Evolutionary conservation across 23 tunicate species (phyloP), one percentile per base, ranked within the genome.

Genomic region (Diplosoma virens): DNA sequence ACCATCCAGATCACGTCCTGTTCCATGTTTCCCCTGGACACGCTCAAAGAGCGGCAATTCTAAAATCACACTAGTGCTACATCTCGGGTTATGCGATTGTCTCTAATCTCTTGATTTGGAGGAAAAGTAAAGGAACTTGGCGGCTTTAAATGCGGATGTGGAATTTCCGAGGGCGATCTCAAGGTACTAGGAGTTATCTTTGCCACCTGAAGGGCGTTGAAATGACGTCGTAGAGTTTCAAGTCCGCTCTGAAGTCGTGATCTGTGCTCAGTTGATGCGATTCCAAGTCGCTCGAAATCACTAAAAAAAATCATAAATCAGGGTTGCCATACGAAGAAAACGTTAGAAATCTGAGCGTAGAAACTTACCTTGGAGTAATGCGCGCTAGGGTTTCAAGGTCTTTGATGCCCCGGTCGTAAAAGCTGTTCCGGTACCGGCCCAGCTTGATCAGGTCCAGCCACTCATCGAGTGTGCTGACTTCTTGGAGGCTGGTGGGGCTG

Each of bases 251-350:
- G 87, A 1, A 88, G 79, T 58, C 95, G 63, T 23, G 74, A 83
- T 20, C 77, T 83, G 37, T 88, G 95, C 18, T 47, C 86, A 27
- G 80, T n/a, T 21, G 85, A 75, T 6, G 85, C 72, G 54, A 88
- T 88, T 46, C 87, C 95, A 25, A 88, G 70, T 25, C 95, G 73
- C 65, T 88, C 95, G 25, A 88, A 29, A 37, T 82, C 95, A 65
- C 95, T 88, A 25, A 14, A 32, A 58, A 70, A 77, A 16, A 21
- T 31, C 3, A 56, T 6, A 14, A 7, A 41, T 7, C 9, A 41
- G 14, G 14, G 9, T 9, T 41, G 50, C 50, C n/a, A n/a, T n/a
- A n/a, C n/a, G n/a, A n/a, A n/a, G n/a, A n/a, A n/a, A 16, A 16
- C 16, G 52, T 45, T 45, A 45, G 16, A 11, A 45, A 45, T 9